Conservation (phyloP, 2,888 invertebrate genomes). For the Lithophane leautieri region DNA sequence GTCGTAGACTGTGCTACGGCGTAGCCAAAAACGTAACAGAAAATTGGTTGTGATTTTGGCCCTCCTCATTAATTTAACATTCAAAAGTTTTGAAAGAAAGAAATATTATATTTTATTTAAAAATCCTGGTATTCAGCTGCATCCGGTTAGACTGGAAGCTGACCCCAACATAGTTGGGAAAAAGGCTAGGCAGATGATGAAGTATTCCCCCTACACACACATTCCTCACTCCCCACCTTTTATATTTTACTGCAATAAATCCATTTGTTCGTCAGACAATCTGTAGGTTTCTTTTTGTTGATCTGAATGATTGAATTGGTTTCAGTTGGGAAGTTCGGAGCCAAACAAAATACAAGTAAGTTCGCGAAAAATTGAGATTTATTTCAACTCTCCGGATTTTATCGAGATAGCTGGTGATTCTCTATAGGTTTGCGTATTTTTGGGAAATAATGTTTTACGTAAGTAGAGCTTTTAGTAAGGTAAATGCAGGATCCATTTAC, state of each 20-base stretch:
- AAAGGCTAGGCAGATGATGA: too few species aligned
- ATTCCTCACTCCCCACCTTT: neutral
- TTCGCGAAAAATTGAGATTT: conserved; percentile 47
- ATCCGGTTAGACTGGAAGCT: too few species aligned
- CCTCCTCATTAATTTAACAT: too few species aligned
- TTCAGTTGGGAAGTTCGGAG: conserved; percentile 36
- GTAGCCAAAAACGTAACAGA: neutral
- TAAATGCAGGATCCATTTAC: neutral
- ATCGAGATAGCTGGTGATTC: conserved; percentile 9
- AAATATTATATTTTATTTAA: too few species aligned
- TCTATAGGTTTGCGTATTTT: neutral
- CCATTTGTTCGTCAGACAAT: conserved; percentile 37
- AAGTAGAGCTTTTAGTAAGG: neutral
- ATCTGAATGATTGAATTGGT: conserved; percentile 56
- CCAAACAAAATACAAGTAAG: conserved; percentile 41
- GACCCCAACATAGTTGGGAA: too few species aligned
- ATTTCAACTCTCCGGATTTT: conserved; percentile 31
- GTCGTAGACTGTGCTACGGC: neutral
- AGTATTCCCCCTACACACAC: neutral
- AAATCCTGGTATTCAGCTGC: too few species aligned
- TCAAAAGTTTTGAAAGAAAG: too few species aligned
- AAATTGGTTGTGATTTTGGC: neutral
- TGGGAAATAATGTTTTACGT: neutral
- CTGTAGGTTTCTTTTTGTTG: conserved; percentile 29
- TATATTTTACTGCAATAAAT: conserved; percentile 19